Conservation (phyloP, 1,140 invertebrate genomes). For the Heliconius melpomene region DNA sequence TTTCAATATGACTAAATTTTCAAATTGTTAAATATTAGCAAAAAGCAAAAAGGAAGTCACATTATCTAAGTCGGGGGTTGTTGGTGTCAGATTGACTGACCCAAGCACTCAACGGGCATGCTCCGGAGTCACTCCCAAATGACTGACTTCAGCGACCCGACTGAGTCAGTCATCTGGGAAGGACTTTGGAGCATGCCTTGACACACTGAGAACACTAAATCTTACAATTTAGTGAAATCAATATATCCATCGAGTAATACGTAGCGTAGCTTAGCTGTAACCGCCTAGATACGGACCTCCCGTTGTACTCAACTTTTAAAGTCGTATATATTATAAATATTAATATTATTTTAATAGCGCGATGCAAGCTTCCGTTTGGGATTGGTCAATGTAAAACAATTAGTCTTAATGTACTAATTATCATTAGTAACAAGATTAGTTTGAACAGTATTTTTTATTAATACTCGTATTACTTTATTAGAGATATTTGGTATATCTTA, state of each 20-base stretch:
- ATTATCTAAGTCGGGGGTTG: constrained; percentile 16
- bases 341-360: constrained; percentile 15
- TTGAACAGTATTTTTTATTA: neutral
- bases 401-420: neutral
- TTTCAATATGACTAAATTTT: no score
- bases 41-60: constrained; percentile 18
- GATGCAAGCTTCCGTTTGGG: neutral
- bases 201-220: neutral
- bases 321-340: constrained; percentile 12
- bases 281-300: constrained; percentile 24
- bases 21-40: neutral
- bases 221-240: neutral
- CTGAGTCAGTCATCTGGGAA: neutral
- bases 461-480: neutral
- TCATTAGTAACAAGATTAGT: neutral
- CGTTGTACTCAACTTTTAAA: neutral
- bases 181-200: neutral
- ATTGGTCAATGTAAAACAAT: constrained; percentile 10
- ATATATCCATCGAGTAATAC: neutral
- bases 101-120: neutral
- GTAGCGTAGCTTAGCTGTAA: neutral
- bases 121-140: neutral
- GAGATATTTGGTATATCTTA: neutral
- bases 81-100: neutral
- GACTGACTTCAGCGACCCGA: neutral